Evolutionary conservation across 1,140 invertebrate genomes (phyloP), one percentile per base, ranked within the genome.

Genomic region (Drosophila melanica): DNA sequence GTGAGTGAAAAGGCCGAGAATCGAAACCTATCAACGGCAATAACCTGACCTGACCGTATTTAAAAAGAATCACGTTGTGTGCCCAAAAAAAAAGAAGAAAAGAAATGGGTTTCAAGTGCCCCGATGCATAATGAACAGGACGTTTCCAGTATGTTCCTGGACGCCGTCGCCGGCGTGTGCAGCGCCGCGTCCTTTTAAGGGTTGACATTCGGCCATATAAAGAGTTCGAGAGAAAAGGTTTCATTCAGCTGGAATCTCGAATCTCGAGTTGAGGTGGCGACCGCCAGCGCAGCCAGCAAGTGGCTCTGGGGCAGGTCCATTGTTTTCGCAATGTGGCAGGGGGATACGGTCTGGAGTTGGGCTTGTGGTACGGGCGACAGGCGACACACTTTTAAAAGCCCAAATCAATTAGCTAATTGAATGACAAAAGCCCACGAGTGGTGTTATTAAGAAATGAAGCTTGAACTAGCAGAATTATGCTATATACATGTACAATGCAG

Each of bases 361-460:
- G 58, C 51, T 41, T 30, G 55, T 48, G 72, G 63, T 16, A 68
- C 48, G 45, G 63, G 68, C 18, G 47, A 55, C 78, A 65, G 81
- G 55, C 82, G 81, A 86, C 82, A 87, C 67, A 89, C 82, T 82
- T 85, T 86, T 79, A 79, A 86, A 57, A 76, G 82, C 79, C 65
- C 60, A 63, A 89, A 86, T 89, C 82, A 86, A 87, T 86, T 86
- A 86, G 82, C 81, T 86, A 86, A 86, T 86, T 86, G 82, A 86
- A 70, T 81, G 82, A 87, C 82, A 73, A 86, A 79, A 50, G 68
- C 63, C 60, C 62, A 67, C 65, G 50, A 44, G 60, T 55, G 47
- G 60, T 55, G 47, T 44, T n/a, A 57, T 42, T 50, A 16, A 51
- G 14, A 20, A 1, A 12, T 14, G n/a, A 0, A 14, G 7, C 39